Base-by-base conservation (phyloP, 2,888 invertebrate genomes). In the Cryptophagus acutangulus region DNA sequence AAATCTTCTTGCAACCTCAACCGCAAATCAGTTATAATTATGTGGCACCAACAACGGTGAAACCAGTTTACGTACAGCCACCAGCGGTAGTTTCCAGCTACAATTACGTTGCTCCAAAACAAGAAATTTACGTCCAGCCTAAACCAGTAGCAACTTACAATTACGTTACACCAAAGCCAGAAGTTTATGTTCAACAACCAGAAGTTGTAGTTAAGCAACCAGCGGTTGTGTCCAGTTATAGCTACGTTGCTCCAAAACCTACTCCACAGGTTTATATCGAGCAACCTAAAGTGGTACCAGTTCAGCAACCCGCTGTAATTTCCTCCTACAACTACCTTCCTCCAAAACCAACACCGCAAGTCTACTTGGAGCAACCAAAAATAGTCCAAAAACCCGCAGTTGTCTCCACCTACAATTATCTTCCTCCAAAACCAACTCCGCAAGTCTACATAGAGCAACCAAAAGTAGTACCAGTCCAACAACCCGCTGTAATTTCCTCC, bases 401-500 rank as follows among this genome's bases (percentile, higher is more conserved):
- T 34, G 43, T 46, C 8, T 43, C 46, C 8, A 39, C 33, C 17
- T 46, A 48, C 25, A 38, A 35, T 24, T 44, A 44, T 26, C n/a
- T 13, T 16, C 9, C 16, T 15, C 37, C 41, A 8, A 38, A 41
- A 35, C 43, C 40, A 14, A 6, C 8, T 10, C 29, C 29, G 5
- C 29, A 29, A 29, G 12, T 29, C 12, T 8, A 29, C 12, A 5
- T 29, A 5, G n/a, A 6, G 12, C 8, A 6, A 10, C 10, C 12
- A 10, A 8, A 5, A 29, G n/a, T 12, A 8, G 29, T 29, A 8
- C 6, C 8, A 35, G 28, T 5, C 3, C 35, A 20, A 16, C 39
- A 38, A 40, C 47, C 44, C 13, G 45, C 48, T 29, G 63, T 69
- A 41, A 42, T 61, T n/a, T 63, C 65, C 59, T 43, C 41, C 12